Conservation (phyloP, 2,113 vertebrate genomes). For the Oreotrochilus melanogaster region DNA sequence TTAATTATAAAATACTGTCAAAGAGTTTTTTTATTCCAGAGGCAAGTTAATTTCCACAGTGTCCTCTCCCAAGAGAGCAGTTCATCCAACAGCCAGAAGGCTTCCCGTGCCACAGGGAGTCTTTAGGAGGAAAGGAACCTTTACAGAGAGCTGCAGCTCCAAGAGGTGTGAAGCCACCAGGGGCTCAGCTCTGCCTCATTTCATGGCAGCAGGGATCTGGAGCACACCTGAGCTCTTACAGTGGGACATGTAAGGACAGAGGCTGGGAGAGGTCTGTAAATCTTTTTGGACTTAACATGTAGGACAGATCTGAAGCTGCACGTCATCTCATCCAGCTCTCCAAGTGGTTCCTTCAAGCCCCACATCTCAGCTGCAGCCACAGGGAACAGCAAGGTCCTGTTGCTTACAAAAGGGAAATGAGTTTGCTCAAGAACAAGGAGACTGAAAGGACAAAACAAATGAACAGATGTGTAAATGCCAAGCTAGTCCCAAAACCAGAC, state of each 20-base stretch:
- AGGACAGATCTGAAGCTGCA: neutral
- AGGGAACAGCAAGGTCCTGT: neutral
- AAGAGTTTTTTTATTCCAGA: neutral
- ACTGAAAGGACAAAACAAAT: neutral
- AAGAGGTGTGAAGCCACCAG: neutral
- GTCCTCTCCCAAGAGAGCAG: neutral
- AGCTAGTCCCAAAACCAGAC: neutral
- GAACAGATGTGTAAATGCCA: neutral
- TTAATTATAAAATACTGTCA: constrained; percentile 3
- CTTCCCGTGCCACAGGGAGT: neutral
- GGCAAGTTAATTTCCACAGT: neutral
- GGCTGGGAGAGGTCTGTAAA: neutral
- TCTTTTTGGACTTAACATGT: neutral
- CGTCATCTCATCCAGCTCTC: neutral
- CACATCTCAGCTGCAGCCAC: neutral
- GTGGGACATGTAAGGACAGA: neutral
- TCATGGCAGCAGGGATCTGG: neutral
- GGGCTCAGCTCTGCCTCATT: neutral
- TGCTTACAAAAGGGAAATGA: neutral
- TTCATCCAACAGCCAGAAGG: neutral
- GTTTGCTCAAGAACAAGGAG: neutral
- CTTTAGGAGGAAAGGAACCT: neutral
- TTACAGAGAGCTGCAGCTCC: neutral
- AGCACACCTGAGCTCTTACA: neutral
- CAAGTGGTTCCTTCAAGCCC: neutral